Percentiles rank a stretch among this genome's conserved stretches.
Evolutionary conservation across 1,140 invertebrate species (phyloP).

Genomic region (Samia ricini): DNA sequence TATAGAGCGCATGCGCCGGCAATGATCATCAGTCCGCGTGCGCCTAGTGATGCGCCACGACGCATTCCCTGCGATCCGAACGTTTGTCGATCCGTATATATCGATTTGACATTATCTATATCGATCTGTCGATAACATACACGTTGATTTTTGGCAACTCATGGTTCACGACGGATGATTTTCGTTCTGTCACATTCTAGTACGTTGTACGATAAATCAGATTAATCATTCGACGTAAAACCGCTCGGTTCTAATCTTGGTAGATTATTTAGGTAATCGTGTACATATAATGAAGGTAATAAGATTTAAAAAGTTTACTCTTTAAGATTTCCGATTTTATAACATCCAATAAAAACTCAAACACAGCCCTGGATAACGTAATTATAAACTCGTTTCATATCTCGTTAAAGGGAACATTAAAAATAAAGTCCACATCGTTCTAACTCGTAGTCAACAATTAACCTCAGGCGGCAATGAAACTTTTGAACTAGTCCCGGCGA

Average conservation of each 20-base stretch:
- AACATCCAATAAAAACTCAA: not conserved
- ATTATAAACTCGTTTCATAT: conserved; percentile 24
- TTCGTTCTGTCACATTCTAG: conserved; percentile 3
- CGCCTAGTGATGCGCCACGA: conserved; percentile 58
- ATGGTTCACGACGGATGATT: not conserved
- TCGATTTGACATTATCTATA: conserved; percentile 38
- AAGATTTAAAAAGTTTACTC: not conserved
- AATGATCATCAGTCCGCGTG: conserved; percentile 74
- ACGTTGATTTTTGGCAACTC: conserved; percentile 4
- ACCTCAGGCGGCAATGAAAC: conserved; percentile 62
- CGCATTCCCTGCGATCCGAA: conserved; percentile 40
- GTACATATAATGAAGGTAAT: not conserved
- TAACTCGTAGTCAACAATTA: conserved; percentile 60
- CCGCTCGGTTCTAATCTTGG: not conserved
- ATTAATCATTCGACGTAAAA: not conserved
- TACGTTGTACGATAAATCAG: conserved; percentile 2
- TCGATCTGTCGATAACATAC: conserved; percentile 2
- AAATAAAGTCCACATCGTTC: conserved; percentile 47
- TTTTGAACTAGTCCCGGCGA: conserved; percentile 56
- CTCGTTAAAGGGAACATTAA: conserved; percentile 37
- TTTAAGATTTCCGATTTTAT: not conserved
- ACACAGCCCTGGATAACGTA: not conserved
- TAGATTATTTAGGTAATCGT: not conserved
- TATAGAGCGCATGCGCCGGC: conserved; percentile 75
- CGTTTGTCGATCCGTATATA: conserved; percentile 49